These are phyloP conservation scores for Zonotrichia leucophrys DNA, from an alignment of 2,113 vertebrate species.

Conservation along the genomic window DNA sequence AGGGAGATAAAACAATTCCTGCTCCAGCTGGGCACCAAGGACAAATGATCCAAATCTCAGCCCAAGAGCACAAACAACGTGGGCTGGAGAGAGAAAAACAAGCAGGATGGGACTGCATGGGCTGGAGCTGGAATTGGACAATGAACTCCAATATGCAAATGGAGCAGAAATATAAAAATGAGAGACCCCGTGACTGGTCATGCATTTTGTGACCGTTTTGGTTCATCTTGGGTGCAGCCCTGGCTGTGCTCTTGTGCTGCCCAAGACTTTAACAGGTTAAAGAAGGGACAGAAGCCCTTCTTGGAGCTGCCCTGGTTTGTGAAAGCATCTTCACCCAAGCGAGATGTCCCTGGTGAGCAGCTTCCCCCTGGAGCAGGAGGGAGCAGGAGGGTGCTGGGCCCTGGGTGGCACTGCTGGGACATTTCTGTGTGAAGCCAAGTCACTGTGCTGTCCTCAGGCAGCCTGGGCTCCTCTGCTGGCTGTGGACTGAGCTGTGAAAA, in stretches of 20 bases:
- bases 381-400: neutral
- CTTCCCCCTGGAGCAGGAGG: neutral
- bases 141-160: neutral
- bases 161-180: too few relatives aligned
- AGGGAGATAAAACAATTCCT: too few relatives aligned
- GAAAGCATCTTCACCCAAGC: too few relatives aligned
- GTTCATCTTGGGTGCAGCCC: neutral
- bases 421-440: neutral
- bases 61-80: too few relatives aligned
- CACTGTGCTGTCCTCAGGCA: neutral
- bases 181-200: accelerated
- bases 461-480: neutral
- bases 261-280: neutral
- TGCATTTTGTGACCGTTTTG: neutral
- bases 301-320: neutral
- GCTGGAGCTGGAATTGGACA: neutral
- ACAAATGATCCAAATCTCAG: too few relatives aligned
- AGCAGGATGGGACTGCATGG: too few relatives aligned
- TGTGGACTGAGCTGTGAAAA: neutral
- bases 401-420: neutral
- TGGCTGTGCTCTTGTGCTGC: neutral
- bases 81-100: too few relatives aligned
- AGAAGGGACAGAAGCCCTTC: neutral
- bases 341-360: neutral
- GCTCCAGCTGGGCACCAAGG: too few relatives aligned